Conservation (phyloP, 30 jellyfish, hydroid and myxozoan species). For the Aurelia sp. region DNA sequence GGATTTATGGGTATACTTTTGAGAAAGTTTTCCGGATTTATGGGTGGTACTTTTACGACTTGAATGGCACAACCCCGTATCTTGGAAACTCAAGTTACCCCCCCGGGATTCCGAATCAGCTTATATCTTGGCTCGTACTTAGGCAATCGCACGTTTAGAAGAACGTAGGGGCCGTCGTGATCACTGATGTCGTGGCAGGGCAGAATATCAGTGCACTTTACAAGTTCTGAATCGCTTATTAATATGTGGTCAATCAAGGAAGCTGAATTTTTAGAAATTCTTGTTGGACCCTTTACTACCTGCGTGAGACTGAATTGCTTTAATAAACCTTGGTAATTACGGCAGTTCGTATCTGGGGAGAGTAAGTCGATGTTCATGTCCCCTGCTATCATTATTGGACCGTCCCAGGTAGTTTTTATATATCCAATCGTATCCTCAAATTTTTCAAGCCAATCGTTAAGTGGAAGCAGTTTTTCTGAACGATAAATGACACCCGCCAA, state of each 20-base stretch:
- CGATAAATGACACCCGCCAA: conserved; percentile 18
- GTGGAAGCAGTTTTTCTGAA: neutral
- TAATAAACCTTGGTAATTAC: too few species aligned
- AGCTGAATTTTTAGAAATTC: too few species aligned
- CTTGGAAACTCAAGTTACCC: too few species aligned
- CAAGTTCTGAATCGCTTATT: neutral
- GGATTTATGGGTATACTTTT: too few species aligned
- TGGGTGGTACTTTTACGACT: too few species aligned
- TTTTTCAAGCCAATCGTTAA: neutral
- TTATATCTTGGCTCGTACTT: conserved; percentile 8
- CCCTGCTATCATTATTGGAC: neutral
- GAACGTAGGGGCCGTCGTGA: conserved; percentile 14
- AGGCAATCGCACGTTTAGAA: conserved; percentile 7
- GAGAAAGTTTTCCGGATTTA: too few species aligned
- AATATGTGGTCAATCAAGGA: too few species aligned
- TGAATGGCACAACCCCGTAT: too few species aligned
- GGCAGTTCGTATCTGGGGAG: too few species aligned
- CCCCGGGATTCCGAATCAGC: too few species aligned
- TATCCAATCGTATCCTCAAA: conserved; percentile 2
- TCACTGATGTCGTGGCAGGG: conserved; percentile 10
- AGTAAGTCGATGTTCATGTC: neutral
- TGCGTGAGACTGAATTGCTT: neutral
- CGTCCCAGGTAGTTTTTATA: neutral
- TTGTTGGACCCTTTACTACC: neutral
- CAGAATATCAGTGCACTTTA: neutral